phyloP scores from a whole-genome alignment of 1,140 invertebrate genomes.

The Drosophila leontia region DNA sequence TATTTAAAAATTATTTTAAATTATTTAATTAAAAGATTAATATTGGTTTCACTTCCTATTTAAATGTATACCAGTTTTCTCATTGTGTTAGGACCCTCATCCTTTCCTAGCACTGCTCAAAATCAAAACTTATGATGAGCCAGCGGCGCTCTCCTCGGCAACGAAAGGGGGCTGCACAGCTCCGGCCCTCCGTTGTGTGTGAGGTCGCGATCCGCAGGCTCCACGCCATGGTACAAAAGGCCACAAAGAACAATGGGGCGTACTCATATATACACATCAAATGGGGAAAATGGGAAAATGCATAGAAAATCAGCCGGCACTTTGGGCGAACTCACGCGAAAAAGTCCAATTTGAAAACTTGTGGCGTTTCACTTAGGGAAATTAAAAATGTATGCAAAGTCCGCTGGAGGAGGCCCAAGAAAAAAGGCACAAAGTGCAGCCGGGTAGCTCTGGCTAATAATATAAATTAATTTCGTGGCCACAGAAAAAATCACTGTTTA shows the following conservation, averaged over 20 bases:
- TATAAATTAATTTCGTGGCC: conserved; percentile 69
- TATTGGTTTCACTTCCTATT: no score
- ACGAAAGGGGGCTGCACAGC: conserved; percentile 25
- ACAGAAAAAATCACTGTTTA: conserved; percentile 45
- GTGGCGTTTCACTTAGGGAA: conserved; percentile 79
- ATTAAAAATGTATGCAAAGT: conserved; percentile 69
- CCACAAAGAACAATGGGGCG: conserved; percentile 64
- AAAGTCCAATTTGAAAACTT: conserved; percentile 76
- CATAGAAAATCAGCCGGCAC: conserved; percentile 55
- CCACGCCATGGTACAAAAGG: conserved; percentile 53
- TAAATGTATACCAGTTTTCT: no score
- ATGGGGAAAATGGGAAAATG: conserved; percentile 46
- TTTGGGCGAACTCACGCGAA: conserved; percentile 53
- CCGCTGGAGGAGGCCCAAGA: conserved; percentile 3
- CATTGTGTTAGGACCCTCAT: not conserved
- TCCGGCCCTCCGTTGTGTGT: conserved; percentile 4
- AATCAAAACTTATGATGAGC: conserved; percentile 74
- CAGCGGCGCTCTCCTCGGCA: conserved; percentile 36
- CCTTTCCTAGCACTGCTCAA: conserved; percentile 23
- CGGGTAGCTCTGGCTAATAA: conserved; percentile 49
- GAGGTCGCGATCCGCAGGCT: conserved; percentile 13
- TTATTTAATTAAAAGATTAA: not conserved
- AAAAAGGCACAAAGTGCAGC: conserved; percentile 42
- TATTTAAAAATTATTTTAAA: not conserved
- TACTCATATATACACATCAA: conserved; percentile 42